These are phyloP conservation scores for Mesembrinibis cayennensis DNA, from an alignment of 2,113 vertebrate genomes.

Conservation along the genomic window DNA sequence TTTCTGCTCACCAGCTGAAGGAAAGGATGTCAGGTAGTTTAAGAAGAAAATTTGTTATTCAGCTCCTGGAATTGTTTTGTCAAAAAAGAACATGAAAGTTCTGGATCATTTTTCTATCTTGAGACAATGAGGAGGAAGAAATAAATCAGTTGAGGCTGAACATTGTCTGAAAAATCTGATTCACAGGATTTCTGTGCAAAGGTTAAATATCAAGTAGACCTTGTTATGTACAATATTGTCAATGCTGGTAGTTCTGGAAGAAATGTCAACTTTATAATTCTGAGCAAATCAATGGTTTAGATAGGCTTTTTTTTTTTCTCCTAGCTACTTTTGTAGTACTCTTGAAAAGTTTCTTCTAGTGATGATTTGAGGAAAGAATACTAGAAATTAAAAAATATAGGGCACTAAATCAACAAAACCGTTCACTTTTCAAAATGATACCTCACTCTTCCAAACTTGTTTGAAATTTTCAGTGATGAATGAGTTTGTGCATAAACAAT, in stretches of 20 bases:
- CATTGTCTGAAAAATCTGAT: neutral
- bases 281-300: neutral
- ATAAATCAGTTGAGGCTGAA: neutral
- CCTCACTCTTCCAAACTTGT: neutral
- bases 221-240: neutral
- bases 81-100: neutral
- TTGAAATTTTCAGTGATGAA: neutral
- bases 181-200: neutral
- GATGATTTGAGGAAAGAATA: neutral
- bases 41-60: neutral
- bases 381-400: neutral
- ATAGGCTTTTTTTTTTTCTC: neutral
- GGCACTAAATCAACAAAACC: neutral
- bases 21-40: neutral
- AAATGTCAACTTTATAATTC: neutral
- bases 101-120: neutral
- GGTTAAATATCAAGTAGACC: neutral
- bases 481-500: neutral
- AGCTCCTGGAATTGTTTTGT: neutral
- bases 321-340: neutral
- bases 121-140: neutral
- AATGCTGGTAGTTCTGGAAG: neutral
- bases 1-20: neutral
- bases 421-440: neutral
- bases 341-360: neutral